These are phyloP conservation scores for Halictus quadricinctus DNA, from an alignment of 2,888 invertebrate genomes.

Conservation along the genomic window DNA sequence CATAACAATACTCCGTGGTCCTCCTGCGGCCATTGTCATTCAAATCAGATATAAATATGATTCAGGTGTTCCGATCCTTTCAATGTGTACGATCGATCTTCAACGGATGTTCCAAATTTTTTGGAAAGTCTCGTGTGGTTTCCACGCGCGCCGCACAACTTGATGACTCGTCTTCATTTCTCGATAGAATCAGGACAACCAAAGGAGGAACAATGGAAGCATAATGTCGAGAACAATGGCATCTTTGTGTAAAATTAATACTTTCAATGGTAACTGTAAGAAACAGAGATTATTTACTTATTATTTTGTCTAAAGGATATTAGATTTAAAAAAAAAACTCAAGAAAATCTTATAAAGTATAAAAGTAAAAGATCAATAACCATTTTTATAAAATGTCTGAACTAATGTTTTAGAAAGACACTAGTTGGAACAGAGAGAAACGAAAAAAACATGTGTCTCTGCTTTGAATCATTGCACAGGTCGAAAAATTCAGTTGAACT, in stretches of 20 bases:
- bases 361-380: neutral
- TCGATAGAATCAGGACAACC: neutral
- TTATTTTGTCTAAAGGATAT: neutral
- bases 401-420: neutral
- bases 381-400: neutral
- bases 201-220: neutral
- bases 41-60: slow-evolving; percentile 78
- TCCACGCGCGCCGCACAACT: neutral
- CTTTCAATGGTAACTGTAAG: neutral
- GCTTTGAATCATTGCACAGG: neutral
- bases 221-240: neutral
- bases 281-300: neutral
- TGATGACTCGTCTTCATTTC: neutral
- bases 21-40: slow-evolving; percentile 72
- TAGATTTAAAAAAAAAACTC: neutral
- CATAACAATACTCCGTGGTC: slow-evolving; percentile 70
- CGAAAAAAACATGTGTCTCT: neutral
- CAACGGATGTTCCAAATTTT: slow-evolving; percentile 21
- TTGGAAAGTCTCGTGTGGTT: neutral
- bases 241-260: neutral
- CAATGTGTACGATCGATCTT: slow-evolving; percentile 21
- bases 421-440: neutral
- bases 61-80: slow-evolving; percentile 48
- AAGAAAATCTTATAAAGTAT: neutral
- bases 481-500: neutral